Evolutionary conservation across 2,888 invertebrate species (phyloP).

Genomic region (Theretra japonica): DNA sequence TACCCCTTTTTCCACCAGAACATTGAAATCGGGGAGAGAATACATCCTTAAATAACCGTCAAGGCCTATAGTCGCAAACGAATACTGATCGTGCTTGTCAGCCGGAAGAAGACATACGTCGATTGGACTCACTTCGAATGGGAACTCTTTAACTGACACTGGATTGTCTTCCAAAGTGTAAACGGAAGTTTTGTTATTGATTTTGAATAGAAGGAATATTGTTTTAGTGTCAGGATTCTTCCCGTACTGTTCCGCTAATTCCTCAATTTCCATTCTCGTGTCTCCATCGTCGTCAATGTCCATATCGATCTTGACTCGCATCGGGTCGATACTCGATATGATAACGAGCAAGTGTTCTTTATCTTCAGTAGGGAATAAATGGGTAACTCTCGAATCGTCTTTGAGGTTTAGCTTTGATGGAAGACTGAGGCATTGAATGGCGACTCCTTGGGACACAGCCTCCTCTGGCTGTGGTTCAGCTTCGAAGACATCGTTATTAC

Average conservation of each 20-base stretch:
- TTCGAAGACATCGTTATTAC: conserved; percentile 80
- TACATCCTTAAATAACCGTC: conserved; percentile 91
- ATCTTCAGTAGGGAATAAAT: conserved; percentile 88
- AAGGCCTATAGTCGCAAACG: conserved; percentile 89
- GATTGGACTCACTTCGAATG: conserved; percentile 87
- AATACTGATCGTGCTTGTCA: conserved; percentile 80
- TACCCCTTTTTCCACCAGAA: conserved; percentile 87
- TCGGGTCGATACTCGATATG: conserved; percentile 72
- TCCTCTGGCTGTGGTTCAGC: conserved; percentile 76
- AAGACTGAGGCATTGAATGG: conserved; percentile 85
- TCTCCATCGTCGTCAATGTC: conserved; percentile 70
- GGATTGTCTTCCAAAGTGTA: conserved; percentile 85
- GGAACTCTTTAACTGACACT: conserved; percentile 85
- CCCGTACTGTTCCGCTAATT: conserved; percentile 58
- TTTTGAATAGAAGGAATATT: conserved; percentile 72
- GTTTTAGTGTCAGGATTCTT: conserved; percentile 66
- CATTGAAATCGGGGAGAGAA: conserved; percentile 88
- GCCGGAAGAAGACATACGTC: conserved; percentile 88
- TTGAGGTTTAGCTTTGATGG: conserved; percentile 78
- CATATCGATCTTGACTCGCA: conserved; percentile 61
- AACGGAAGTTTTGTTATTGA: conserved; percentile 68
- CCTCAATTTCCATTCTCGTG: conserved; percentile 78
- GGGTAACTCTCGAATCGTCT: conserved; percentile 83
- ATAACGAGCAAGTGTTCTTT: conserved; percentile 88
- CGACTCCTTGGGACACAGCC: conserved; percentile 73